phyloP scores from a whole-genome alignment of 1,140 invertebrate species.

The Rhizoglyphus robini region DNA sequence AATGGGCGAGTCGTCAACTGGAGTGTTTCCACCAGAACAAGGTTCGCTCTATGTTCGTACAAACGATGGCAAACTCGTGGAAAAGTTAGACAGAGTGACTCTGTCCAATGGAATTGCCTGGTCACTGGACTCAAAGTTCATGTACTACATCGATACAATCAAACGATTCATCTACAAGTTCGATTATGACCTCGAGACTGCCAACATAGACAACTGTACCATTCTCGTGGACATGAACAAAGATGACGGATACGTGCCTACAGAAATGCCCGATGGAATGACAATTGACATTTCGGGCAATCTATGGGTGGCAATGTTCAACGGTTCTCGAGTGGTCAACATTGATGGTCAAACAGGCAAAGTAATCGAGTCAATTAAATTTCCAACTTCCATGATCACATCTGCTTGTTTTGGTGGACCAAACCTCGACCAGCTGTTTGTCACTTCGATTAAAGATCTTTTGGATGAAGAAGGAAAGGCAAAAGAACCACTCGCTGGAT shows the following conservation, averaged over 20 bases:
- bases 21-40: constrained; percentile 21
- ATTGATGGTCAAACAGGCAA: constrained; percentile 36
- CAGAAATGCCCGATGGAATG: constrained; percentile 51
- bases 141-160: constrained; percentile 38
- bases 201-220: constrained; percentile 42
- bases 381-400: constrained; percentile 57
- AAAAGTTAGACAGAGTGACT: constrained; percentile 31
- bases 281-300: constrained; percentile 56
- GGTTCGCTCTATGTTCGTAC: background rate
- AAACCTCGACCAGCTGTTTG: no score
- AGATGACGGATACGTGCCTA: background rate
- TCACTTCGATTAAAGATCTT: no score
- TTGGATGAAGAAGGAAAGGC: constrained; percentile 41
- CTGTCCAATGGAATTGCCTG: constrained; percentile 71
- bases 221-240: constrained; percentile 34
- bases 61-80: background rate
- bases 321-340: constrained; percentile 35
- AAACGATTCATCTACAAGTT: no score
- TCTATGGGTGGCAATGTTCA: constrained; percentile 53
- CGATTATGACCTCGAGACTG: constrained; percentile 51
- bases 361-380: constrained; percentile 42
- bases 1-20: constrained; percentile 31
- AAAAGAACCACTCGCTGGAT: constrained; percentile 48
- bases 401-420: constrained; percentile 64
- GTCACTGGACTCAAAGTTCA: constrained; percentile 48